Percentiles rank a stretch among this genome's conserved stretches.
phyloP scores from a whole-genome alignment of 2,888 invertebrate species.

The Apamea anceps region DNA sequence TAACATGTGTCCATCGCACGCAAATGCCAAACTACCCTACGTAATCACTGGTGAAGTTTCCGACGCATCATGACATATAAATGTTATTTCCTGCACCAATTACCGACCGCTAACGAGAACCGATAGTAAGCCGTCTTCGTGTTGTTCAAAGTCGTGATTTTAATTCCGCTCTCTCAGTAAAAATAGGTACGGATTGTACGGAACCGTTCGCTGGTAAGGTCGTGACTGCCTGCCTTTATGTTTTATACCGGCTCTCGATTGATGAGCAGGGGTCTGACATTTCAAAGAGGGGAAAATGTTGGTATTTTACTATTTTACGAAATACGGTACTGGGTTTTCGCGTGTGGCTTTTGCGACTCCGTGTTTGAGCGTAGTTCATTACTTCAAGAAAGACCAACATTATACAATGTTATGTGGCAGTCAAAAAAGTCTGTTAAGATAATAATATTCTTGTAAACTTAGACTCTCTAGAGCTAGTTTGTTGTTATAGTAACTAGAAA shows the following conservation, averaged over 20 bases:
- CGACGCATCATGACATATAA: slow-evolving; percentile 39
- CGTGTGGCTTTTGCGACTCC: slow-evolving; percentile 3
- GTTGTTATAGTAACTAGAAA: neutral
- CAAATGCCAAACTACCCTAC: slow-evolving; percentile 38
- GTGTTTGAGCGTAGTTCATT: neutral
- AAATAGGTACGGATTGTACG: slow-evolving; percentile 67
- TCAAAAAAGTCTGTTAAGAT: no score
- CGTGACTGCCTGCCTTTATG: slow-evolving; percentile 65
- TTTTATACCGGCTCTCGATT: slow-evolving; percentile 49
- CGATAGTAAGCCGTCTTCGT: slow-evolving; percentile 50
- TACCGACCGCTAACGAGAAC: slow-evolving; percentile 32
- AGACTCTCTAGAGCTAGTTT: neutral
- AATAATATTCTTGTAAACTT: neutral
- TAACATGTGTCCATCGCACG: slow-evolving; percentile 26
- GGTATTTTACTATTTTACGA: slow-evolving; percentile 28
- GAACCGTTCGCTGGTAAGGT: slow-evolving; percentile 65
- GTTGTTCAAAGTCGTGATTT: slow-evolving; percentile 68
- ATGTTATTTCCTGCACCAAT: slow-evolving; percentile 43
- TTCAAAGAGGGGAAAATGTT: slow-evolving; percentile 46
- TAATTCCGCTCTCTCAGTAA: slow-evolving; percentile 67
- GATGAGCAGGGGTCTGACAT: slow-evolving; percentile 53
- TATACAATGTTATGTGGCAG: neutral
- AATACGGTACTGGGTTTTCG: slow-evolving; percentile 37
- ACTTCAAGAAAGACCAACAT: neutral
- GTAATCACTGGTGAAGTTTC: slow-evolving; percentile 39